Percentiles rank a stretch among this genome's conserved stretches.
Conservation (phyloP, 1,140 invertebrate genomes). For the Chionoecetes opilio region DNA sequence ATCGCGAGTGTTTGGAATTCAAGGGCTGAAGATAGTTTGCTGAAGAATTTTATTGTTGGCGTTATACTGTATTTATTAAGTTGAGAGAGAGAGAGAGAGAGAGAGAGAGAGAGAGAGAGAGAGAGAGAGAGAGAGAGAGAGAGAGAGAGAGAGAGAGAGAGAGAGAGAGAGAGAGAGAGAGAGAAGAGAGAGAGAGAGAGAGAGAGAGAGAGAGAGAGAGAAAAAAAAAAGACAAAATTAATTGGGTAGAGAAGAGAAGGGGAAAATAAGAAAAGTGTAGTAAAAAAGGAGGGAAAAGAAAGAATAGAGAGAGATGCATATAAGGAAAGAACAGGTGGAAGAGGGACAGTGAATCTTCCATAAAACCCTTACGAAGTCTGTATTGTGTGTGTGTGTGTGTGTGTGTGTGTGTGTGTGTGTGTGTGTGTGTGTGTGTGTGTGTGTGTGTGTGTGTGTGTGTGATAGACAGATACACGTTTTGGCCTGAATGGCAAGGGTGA, state of each 20-base stretch:
- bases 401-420: no score
- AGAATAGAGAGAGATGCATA: background rate
- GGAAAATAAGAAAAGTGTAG: no score
- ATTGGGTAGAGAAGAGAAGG: background rate
- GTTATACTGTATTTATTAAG: no score
- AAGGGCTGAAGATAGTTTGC: no score
- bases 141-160: background rate
- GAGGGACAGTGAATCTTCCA: no score
- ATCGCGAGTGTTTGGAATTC: no score
- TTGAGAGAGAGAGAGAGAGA: slow-evolving; percentile 27
- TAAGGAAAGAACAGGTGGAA: background rate
- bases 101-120: slow-evolving; percentile 24
- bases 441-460: no score
- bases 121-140: background rate
- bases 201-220: background rate
- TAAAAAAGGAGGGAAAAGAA: background rate
- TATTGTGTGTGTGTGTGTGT: no score
- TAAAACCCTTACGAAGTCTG: no score
- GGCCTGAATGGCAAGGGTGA: background rate
- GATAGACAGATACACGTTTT: no score
- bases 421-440: no score
- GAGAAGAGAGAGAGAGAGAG: background rate
- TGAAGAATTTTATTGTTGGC: no score
- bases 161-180: background rate
- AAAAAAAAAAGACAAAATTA: background rate